These are phyloP conservation scores for Melinopterus prodromus DNA, from an alignment of 2,888 invertebrate genomes.

Conservation along the genomic window DNA sequence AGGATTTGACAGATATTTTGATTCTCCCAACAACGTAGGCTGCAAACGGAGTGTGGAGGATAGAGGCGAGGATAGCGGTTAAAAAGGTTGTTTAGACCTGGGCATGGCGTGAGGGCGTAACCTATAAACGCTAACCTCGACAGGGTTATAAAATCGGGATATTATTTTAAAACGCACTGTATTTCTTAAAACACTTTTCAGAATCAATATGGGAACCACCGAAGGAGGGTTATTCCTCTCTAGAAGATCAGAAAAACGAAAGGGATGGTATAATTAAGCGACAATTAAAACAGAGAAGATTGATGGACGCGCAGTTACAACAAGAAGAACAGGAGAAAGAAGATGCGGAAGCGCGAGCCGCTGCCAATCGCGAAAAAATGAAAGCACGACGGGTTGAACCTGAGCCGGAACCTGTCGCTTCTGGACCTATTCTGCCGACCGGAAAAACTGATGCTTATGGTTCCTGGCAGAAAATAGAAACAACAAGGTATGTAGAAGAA, in stretches of 20 bases:
- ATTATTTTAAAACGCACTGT: neutral
- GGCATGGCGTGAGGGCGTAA: no score
- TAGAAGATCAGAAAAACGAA: conserved; percentile 70
- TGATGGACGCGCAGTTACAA: conserved; percentile 38
- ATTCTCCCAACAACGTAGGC: no score
- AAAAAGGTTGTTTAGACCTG: no score
- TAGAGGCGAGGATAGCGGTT: no score
- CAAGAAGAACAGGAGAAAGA: conserved; percentile 54
- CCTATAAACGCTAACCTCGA: no score
- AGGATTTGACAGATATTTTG: no score
- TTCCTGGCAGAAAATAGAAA: conserved; percentile 75
- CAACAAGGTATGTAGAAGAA: conserved; percentile 58
- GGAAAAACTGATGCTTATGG: conserved; percentile 75
- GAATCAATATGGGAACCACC: conserved; percentile 83
- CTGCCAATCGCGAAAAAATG: conserved; percentile 61
- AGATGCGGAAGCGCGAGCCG: conserved; percentile 64
- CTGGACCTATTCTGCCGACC: conserved; percentile 67
- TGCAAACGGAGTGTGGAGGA: no score
- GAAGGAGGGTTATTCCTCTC: conserved; percentile 73
- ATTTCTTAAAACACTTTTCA: conserved; percentile 54
- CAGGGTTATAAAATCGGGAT: no score
- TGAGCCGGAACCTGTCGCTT: conserved; percentile 53
- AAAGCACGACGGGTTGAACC: conserved; percentile 56
- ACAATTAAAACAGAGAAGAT: conserved; percentile 53
- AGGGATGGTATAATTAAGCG: conserved; percentile 62